phyloP scores from a whole-genome alignment of 2,888 invertebrate species.

The Allolobophora icterica region DNA sequence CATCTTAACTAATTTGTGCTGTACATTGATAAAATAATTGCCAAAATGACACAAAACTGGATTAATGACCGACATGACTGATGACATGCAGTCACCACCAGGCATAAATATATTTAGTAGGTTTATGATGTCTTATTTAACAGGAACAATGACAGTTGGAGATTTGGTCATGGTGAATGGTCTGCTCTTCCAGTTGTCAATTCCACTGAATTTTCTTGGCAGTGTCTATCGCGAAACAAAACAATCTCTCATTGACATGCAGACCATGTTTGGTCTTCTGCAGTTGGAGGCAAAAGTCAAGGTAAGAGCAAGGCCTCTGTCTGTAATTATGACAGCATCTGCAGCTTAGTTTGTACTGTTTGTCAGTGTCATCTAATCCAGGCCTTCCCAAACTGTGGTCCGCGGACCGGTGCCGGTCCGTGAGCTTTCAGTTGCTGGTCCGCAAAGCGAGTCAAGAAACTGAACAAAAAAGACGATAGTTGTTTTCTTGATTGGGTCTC shows the following conservation, averaged over 20 bases:
- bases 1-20: background rate
- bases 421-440: too few species aligned
- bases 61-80: too few species aligned
- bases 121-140: conserved; percentile 43
- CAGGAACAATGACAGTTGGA: conserved; percentile 92
- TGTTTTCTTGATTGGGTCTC: too few species aligned
- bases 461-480: too few species aligned
- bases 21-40: too few species aligned
- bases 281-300: conserved; percentile 80
- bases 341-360: background rate
- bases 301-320: conserved; percentile 60
- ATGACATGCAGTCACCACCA: too few species aligned
- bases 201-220: conserved; percentile 95
- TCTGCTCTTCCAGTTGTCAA: conserved; percentile 92
- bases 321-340: too few species aligned
- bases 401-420: too few species aligned
- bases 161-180: conserved; percentile 99
- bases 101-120: too few species aligned
- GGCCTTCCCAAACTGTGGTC: too few species aligned
- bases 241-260: conserved; percentile 97
- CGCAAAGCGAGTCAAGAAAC: too few species aligned
- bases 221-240: conserved; percentile 96
- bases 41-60: too few species aligned
- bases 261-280: conserved; percentile 97
- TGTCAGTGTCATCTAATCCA: background rate